Base-by-base conservation (phyloP, 2,888 invertebrate species). In the Eupithecia tripunctaria region DNA sequence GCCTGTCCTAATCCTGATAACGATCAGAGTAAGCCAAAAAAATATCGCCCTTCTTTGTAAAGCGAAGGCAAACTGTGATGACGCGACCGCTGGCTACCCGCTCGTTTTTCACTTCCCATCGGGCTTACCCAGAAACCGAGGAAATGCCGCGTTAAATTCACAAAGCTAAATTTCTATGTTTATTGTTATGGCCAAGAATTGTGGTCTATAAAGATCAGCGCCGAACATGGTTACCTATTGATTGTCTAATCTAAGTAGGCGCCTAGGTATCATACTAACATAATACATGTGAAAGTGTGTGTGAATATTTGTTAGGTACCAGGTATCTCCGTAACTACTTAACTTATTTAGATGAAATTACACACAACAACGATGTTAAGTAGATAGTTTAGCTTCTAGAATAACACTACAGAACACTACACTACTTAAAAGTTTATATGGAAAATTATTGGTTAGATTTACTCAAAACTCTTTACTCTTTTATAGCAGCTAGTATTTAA, bases 21-120 rank as follows among this genome's bases (percentile, higher is more conserved):
- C 77, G 80, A 82, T 80, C 81, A 77, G 36, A 70, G 74, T 78
- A 78, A 82, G 79, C 76, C 72, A 73, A 83, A 81, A 84, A 84
- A 80, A 83, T 83, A 82, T 84, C 76, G 81, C 84, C 82, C 76
- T 81, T 83, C 80, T 85, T 82, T 82, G 80, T 78, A 80, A 81
- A 84, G 74, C 70, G 75, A 72, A 72, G 78, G 65, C 72, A 74
- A 73, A 70, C 65, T 66, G 67, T 75, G 74, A 81, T 85, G 85
- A 86, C 82, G 79, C 68, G 74, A 78, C 82, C 81, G 78, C 76
- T 77, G 76, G 79, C 79, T 78, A 82, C 74, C 77, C 76, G 78
- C 78, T 81, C 81, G 77, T 84, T 82, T 83, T 84, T 83, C 82
- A 81, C 80, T 77, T 74, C 78, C 78, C 70, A 67, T 47, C 73